phyloP scores from a whole-genome alignment of 2,888 invertebrate genomes.

The Netelia melanura region DNA sequence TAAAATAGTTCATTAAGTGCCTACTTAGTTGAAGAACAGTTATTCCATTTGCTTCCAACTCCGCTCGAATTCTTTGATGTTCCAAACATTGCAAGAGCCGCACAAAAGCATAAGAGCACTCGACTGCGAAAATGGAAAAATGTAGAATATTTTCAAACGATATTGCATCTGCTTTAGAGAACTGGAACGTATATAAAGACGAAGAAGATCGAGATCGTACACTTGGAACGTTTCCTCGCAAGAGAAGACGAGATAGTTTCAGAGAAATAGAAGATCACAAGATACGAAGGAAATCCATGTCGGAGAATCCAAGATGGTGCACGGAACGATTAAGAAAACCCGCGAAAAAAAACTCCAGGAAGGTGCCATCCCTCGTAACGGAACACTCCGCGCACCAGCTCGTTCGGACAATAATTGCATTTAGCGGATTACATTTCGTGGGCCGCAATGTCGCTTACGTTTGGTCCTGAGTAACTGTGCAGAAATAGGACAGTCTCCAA shows the following conservation, averaged over 20 bases:
- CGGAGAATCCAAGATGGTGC: too few species aligned
- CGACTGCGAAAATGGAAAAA: too few species aligned
- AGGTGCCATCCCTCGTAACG: constrained; percentile 39
- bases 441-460: constrained; percentile 64
- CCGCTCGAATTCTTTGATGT: not conserved
- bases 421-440: constrained; percentile 70
- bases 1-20: constrained; percentile 29
- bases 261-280: constrained; percentile 20
- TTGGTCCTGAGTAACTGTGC: constrained; percentile 37
- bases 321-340: not conserved
- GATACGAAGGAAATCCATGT: not conserved
- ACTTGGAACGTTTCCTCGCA: too few species aligned
- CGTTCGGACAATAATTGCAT: constrained; percentile 68
- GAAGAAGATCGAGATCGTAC: too few species aligned
- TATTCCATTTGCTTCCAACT: constrained; percentile 15
- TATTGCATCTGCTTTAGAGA: too few species aligned
- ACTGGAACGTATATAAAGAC: too few species aligned
- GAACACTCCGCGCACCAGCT: constrained; percentile 48
- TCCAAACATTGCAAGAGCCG: not conserved
- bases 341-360: constrained; percentile 7
- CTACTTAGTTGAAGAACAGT: not conserved
- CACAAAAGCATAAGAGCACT: too few species aligned
- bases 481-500: not conserved
- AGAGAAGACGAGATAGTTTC: not conserved
- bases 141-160: too few species aligned